phyloP scores from a whole-genome alignment of 1,140 invertebrate genomes.

The Rhizoglyphus robini region DNA sequence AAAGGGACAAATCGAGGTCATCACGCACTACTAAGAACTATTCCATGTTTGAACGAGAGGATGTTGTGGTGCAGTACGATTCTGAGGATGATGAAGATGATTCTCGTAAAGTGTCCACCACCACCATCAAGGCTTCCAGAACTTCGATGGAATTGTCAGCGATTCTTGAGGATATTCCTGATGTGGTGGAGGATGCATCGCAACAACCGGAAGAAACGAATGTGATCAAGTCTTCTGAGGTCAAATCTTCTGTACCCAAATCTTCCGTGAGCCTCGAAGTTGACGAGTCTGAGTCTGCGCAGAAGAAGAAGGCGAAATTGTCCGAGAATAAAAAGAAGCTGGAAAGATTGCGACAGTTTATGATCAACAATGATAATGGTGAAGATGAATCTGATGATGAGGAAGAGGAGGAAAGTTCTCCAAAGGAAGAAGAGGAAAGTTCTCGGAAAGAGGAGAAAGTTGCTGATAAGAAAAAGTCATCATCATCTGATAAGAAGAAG shows the following conservation, averaged over 20 bases:
- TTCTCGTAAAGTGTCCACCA: neutral
- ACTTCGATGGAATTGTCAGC: neutral
- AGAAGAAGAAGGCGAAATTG: neutral
- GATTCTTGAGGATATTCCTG: neutral
- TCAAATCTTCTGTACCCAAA: neutral
- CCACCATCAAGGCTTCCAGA: too few species aligned
- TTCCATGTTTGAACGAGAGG: neutral
- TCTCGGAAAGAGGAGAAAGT: neutral
- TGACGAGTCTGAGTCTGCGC: neutral
- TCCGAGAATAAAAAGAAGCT: neutral
- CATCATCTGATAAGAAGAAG: neutral
- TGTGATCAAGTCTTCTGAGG: neutral
- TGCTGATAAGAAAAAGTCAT: neutral
- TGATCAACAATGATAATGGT: neutral
- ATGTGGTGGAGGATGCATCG: too few species aligned
- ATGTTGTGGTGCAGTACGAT: neutral
- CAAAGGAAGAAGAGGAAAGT: neutral
- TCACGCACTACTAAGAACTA: neutral
- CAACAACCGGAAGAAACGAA: too few species aligned
- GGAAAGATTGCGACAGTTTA: neutral
- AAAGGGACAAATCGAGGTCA: neutral
- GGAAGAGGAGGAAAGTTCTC: neutral
- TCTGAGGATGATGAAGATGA: neutral
- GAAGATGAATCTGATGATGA: constrained; percentile 1
- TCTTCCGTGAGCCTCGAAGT: neutral